phyloP scores from a whole-genome alignment of 2,888 invertebrate species.

The Syritta pipiens region DNA sequence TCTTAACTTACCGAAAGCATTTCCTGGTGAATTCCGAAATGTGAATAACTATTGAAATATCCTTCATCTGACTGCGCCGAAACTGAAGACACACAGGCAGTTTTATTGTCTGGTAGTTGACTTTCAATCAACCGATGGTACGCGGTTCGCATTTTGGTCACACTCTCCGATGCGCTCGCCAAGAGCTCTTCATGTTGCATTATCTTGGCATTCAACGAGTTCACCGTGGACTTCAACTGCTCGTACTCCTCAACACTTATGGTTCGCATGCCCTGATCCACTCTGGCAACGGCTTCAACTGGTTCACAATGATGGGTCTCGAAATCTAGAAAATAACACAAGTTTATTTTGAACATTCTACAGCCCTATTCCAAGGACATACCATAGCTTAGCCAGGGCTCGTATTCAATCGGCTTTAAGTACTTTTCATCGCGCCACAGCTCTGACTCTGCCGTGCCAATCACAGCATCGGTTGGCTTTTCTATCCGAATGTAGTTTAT shows the following conservation, averaged over 20 bases:
- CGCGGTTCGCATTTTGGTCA: slow-evolving; percentile 74
- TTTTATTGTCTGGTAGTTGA: slow-evolving; percentile 37
- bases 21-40: slow-evolving; percentile 95
- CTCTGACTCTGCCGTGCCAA: slow-evolving; percentile 80
- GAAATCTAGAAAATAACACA: slow-evolving; percentile 23
- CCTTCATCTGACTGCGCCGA: slow-evolving; percentile 83
- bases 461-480: slow-evolving; percentile 81
- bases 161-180: slow-evolving; percentile 81
- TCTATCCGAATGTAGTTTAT: slow-evolving; percentile 88
- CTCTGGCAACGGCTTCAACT: not conserved
- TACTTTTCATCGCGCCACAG: slow-evolving; percentile 89
- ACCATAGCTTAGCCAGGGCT: slow-evolving; percentile 92
- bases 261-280: no score
- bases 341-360: no score
- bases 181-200: slow-evolving; percentile 82
- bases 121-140: slow-evolving; percentile 73
- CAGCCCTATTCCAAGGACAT: slow-evolving; percentile 71
- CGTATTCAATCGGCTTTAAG: slow-evolving; percentile 87
- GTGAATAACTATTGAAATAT: slow-evolving; percentile 91
- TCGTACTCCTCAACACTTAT: no score
- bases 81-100: slow-evolving; percentile 71
- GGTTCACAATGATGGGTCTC: slow-evolving; percentile 48
- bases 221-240: no score
- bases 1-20: slow-evolving; percentile 87
- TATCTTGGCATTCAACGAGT: slow-evolving; percentile 77